Evolutionary conservation across 2,888 invertebrate genomes (phyloP).

Genomic region (Sminthurinus aureus): DNA sequence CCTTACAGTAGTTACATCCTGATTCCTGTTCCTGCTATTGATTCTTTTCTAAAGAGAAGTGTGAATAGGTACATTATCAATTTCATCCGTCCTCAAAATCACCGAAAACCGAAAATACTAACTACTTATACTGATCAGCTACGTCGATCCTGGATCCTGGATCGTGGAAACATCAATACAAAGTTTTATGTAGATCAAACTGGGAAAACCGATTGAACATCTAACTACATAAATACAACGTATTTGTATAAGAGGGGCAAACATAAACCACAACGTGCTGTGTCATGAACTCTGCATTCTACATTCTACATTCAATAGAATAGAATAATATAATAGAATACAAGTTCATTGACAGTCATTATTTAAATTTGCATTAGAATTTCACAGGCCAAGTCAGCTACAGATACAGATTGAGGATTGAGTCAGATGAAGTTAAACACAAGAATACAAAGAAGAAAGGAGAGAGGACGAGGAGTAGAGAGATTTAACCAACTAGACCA

Average conservation of each 20-base stretch:
- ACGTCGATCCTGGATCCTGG: too few relatives aligned
- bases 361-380: not conserved
- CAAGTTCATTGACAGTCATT: constrained; percentile 16
- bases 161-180: not conserved
- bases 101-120: not conserved
- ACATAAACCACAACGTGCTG: not conserved
- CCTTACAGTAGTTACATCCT: not conserved
- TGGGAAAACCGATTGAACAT: too few relatives aligned
- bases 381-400: not conserved
- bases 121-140: not conserved
- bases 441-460: too few relatives aligned
- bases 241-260: too few relatives aligned
- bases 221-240: too few relatives aligned
- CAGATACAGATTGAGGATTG: not conserved
- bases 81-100: constrained; percentile 8
- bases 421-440: not conserved
- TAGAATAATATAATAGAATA: not conserved
- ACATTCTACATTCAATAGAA: too few relatives aligned
- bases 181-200: not conserved
- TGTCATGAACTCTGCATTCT: not conserved
- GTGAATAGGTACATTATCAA: constrained; percentile 12
- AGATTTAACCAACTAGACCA: not conserved
- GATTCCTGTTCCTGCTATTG: not conserved
- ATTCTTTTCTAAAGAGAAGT: not conserved
- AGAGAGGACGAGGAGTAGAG: too few relatives aligned